Base-by-base conservation (phyloP, 2,888 invertebrate species). In the Escarpia spicata region DNA sequence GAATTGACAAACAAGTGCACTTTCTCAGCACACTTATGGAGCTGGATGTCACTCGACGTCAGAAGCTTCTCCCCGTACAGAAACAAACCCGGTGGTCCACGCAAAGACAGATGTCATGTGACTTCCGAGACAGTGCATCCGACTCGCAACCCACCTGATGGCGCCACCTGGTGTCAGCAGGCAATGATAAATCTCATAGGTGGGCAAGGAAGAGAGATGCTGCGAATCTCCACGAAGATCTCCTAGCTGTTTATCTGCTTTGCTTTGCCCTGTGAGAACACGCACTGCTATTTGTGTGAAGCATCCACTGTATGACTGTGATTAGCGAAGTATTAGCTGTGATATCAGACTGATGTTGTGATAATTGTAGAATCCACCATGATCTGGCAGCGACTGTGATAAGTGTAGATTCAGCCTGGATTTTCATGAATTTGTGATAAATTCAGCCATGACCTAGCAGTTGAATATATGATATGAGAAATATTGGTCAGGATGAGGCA, bases 311-410 rank as follows among this genome's bases (percentile, higher is more conserved):
- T 75, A 26, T 26, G n/a, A n/a, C 75, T 75, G n/a, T 75, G 75
- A 75, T 75, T 26, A 75, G 75, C 2, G 75, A n/a, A 26, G 75
- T 26, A 75, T 75, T 26, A 75, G 75, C 75, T n/a, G n/a, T 19
- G 75, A 75, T n/a, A 75, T 75, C 75, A 75, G 19, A 26, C n/a
- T 75, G 75, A 75, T 4, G 26, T 75, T 75, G 52, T 52, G 52
- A 52, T 52, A 52, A 52, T 4, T 12, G 75, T 26, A 75, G 75
- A 26, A 75, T 75, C 75, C 15, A 75, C 75, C 75, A 26, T 75
- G 75, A 75, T 75, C 75, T 26, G 75, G 75, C 75, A 75, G 75
- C 19, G n/a, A 75, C 75, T 75, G 75, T 75, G 75, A 75, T 75
- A 75, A 75, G 75, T 75, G 75, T 26, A 75, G 75, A 26, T 6